These are phyloP conservation scores for Rallus crepitans DNA, from an alignment of 2,797 vertebrate genomes.

Conservation along the genomic window DNA sequence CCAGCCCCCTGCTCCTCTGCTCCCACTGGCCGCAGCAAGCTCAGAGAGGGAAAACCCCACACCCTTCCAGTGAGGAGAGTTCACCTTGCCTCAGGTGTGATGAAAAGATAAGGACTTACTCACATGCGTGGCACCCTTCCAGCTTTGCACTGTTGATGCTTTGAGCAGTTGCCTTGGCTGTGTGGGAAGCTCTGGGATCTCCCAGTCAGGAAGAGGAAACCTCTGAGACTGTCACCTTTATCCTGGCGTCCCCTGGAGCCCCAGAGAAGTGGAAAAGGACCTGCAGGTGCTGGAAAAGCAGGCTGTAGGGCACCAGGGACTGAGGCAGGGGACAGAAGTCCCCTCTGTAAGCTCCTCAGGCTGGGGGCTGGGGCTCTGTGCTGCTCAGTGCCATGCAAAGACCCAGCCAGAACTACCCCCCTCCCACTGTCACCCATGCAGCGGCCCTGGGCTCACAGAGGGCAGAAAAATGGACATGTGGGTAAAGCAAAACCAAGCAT, in stretches of 20 bases:
- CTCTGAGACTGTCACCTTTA: not conserved
- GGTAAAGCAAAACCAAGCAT: fast-evolving
- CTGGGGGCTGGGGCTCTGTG: not conserved
- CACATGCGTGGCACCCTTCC: fast-evolving
- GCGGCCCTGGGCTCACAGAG: not conserved
- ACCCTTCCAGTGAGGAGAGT: not conserved
- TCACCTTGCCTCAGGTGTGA: not conserved
- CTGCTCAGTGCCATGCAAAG: not conserved
- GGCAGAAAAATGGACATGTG: not conserved
- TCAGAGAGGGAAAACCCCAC: not conserved
- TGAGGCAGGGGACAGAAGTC: not conserved
- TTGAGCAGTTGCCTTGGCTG: not conserved
- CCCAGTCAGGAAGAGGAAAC: not conserved
- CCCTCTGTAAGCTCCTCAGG: not conserved
- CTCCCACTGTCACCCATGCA: fast-evolving
- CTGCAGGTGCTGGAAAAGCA: not conserved
- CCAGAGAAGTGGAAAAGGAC: not conserved
- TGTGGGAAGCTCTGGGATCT: not conserved
- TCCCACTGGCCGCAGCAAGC: not conserved
- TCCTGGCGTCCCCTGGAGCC: not conserved
- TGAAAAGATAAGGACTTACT: not conserved
- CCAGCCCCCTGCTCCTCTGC: not conserved
- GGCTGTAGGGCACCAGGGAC: not conserved
- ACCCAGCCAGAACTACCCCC: not conserved
- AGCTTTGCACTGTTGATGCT: not conserved